Percentiles rank a stretch among this genome's conserved stretches.
phyloP scores from a whole-genome alignment of 2,797 vertebrate genomes.

The Pseudomugil tenellus region DNA sequence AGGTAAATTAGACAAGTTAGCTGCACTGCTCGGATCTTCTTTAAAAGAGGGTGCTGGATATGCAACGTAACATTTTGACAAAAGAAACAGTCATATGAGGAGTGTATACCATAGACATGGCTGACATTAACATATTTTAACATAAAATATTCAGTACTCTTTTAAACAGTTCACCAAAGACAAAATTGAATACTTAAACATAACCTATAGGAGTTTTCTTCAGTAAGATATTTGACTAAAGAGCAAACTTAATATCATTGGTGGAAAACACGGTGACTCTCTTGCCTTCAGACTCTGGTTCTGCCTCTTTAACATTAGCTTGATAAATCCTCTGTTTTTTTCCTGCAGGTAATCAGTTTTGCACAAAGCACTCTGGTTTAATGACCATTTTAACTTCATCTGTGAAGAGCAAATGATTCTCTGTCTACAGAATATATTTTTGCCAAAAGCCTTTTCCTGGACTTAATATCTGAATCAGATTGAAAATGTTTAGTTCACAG shows the following conservation, averaged over 20 bases:
- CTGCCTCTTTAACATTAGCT: background rate
- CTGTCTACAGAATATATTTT: background rate
- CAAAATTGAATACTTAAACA: background rate
- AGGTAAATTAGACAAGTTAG: no score
- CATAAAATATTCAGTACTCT: background rate
- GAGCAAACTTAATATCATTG: background rate
- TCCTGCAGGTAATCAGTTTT: no score
- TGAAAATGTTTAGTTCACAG: background rate
- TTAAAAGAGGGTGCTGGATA: conserved; percentile 26
- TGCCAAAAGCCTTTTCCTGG: background rate
- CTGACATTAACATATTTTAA: background rate
- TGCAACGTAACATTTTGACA: conserved; percentile 30
- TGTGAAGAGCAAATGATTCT: background rate
- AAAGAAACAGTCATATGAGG: background rate
- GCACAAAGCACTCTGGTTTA: background rate
- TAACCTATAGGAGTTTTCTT: background rate
- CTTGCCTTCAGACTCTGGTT: background rate
- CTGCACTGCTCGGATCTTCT: conserved; percentile 12
- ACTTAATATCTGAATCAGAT: background rate
- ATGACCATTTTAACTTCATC: background rate
- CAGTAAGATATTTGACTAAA: background rate
- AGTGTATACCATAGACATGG: background rate
- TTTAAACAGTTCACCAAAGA: background rate
- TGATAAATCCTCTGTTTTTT: no score
- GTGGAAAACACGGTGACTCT: background rate